Evolutionary conservation across 1,140 invertebrate species (phyloP), one percentile per base, ranked within the genome.

Genomic region (Daktulosphaira vitifoliae): DNA sequence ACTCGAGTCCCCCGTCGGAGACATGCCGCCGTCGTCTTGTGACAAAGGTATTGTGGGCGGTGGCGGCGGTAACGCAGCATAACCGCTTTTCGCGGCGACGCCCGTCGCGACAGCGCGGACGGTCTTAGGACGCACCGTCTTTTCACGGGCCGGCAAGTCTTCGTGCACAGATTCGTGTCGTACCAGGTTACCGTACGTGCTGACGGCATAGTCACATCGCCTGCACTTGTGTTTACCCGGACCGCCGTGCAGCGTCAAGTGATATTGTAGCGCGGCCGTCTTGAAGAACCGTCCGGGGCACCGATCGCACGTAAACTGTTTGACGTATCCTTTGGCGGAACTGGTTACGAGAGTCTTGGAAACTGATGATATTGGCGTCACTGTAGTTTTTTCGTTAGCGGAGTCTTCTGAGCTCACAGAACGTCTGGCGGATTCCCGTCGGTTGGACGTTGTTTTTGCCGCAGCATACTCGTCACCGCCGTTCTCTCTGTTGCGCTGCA

Each of bases 171-270:
- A 77, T 66, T 86, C 79, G 71, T 92, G 89, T 70, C 86, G 85
- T 0, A 83, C 80, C n/a, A 90, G 73, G 71, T 88, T 86, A 18
- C 86, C 85, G 16, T 82, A 80, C 8, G 87, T 88, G 70, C 86
- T 87, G 0, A 88, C 87, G 26, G 84, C 82, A 74, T 92, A 94
- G 71, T 87, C 85, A 75, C 91, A 94, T 67, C 85, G 81, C n/a
- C 82, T 81, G 71, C 90, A 94, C 67, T 85, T 85, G 71, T 84
- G 82, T 18, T 81, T 78, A 22, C 82, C 83, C 18, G 81, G 79
- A 1, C 84, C 81, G 0, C 84, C 84, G 66, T 88, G 85, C 49
- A 89, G 73, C 7, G 81, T 82, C 71, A 81, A 77, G 68, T 92
- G 89, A 71, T 87, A 87, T 59, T 82, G 81, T 52, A 90, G 74